A percentile compares a stretch with the other conserved stretches of the same genome.
Conservation (phyloP, 2,113 vertebrate species). For the Apteryx owenii region DNA sequence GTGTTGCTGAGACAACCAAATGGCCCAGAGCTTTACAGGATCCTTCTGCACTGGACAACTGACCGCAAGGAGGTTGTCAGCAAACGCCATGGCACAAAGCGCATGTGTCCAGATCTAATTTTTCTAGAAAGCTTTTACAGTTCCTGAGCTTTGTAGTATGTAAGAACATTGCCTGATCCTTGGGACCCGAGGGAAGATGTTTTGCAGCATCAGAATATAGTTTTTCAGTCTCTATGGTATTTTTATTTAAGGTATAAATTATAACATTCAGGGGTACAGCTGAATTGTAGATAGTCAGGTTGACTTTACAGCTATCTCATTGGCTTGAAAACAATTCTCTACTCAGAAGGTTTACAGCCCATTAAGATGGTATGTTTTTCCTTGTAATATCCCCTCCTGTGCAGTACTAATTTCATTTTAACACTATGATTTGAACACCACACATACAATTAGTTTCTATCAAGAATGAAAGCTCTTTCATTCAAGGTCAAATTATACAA, state of each 20-base stretch:
- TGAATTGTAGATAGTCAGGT: not conserved
- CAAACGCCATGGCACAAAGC: not conserved
- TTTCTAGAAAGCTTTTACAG: not conserved
- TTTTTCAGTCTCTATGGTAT: not conserved
- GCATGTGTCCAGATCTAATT: not conserved
- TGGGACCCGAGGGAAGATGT: not conserved
- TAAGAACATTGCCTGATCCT: not conserved
- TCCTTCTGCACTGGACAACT: not conserved
- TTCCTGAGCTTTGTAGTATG: not conserved
- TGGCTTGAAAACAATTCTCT: slow-evolving; percentile 24
- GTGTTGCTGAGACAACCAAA: slow-evolving; percentile 3
- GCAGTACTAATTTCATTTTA: slow-evolving; percentile 60
- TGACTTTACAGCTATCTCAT: not conserved
- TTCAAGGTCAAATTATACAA: slow-evolving; percentile 38
- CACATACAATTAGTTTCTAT: slow-evolving; percentile 27
- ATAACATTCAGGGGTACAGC: not conserved
- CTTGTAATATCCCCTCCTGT: not conserved
- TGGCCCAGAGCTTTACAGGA: not conserved
- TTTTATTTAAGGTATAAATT: slow-evolving; percentile 14
- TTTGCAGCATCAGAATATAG: not conserved
- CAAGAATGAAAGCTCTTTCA: slow-evolving; percentile 4
- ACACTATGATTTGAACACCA: slow-evolving; percentile 34
- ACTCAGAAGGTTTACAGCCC: slow-evolving; percentile 15
- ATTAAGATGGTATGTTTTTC: slow-evolving; percentile 25
- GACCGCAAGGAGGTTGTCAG: not conserved